A percentile compares a stretch with the other conserved stretches of the same genome.
These are phyloP conservation scores for Melieria crassipennis DNA, from an alignment of 2,888 invertebrate species.

Conservation along the genomic window DNA sequence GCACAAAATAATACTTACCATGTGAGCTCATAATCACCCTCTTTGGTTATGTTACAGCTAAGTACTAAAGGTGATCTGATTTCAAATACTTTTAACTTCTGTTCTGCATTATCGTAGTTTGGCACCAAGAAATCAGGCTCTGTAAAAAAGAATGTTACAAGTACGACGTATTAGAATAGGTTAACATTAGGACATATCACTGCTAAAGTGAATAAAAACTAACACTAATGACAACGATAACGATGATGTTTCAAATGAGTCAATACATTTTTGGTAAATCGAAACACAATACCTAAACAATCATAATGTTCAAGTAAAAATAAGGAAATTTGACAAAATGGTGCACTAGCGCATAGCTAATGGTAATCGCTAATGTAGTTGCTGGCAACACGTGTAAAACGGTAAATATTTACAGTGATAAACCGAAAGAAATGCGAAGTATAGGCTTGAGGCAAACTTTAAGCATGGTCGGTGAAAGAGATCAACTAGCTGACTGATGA, in stretches of 20 bases:
- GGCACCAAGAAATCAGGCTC: constrained; percentile 61
- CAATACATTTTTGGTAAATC: too few relatives aligned
- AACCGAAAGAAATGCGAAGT: too few relatives aligned
- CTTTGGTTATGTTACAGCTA: constrained; percentile 61
- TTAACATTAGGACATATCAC: not conserved
- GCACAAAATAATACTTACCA: constrained; percentile 53
- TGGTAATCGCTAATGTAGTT: too few relatives aligned
- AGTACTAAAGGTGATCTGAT: constrained; percentile 62
- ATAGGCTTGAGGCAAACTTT: too few relatives aligned
- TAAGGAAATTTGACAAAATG: too few relatives aligned
- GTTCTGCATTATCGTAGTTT: constrained; percentile 61
- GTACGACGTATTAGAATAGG: constrained; percentile 12
- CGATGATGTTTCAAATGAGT: not conserved
- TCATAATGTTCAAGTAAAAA: too few relatives aligned
- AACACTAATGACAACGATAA: not conserved
- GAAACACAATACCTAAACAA: too few relatives aligned
- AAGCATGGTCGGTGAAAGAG: constrained; percentile 30
- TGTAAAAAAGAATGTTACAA: constrained; percentile 44
- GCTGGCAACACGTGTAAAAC: too few relatives aligned
- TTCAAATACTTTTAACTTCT: constrained; percentile 59
- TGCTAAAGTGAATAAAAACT: constrained; percentile 7
- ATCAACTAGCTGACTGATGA: constrained; percentile 36
- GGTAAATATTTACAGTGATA: too few relatives aligned
- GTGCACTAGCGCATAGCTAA: too few relatives aligned
- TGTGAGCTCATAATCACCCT: constrained; percentile 52